These are phyloP conservation scores for Monodelphis domestica DNA, from an alignment of 2,797 vertebrate genomes.

Conservation along the genomic window DNA sequence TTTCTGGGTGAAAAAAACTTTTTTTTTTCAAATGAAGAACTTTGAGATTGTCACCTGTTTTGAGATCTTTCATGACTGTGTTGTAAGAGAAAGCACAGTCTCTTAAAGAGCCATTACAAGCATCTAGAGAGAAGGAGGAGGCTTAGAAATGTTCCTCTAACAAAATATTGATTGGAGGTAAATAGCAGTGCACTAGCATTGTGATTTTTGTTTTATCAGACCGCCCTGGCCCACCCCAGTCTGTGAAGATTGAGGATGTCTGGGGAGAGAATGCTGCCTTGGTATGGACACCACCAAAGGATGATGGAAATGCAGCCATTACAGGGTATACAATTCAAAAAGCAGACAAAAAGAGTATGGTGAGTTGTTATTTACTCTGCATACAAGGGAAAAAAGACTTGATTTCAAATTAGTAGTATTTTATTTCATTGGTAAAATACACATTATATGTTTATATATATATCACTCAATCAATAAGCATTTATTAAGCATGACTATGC, in stretches of 20 bases:
- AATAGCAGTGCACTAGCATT: neutral
- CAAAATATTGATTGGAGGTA: neutral
- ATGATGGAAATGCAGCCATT: slow-evolving; percentile 96
- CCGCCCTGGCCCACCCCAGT: slow-evolving; percentile 93
- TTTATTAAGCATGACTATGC: neutral
- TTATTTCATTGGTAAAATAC: neutral
- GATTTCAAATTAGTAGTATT: slow-evolving; percentile 18
- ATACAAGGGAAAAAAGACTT: neutral
- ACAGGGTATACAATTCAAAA: slow-evolving; percentile 99
- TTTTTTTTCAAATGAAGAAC: neutral
- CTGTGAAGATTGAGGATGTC: slow-evolving; percentile 94
- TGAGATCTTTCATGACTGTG: neutral
- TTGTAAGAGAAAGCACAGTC: neutral
- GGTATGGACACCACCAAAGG: slow-evolving; percentile 94
- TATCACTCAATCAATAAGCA: neutral
- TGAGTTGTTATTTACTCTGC: slow-evolving; percentile 78
- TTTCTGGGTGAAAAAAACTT: neutral
- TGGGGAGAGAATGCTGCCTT: slow-evolving; percentile 98
- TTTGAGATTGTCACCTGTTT: neutral
- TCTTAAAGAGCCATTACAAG: neutral
- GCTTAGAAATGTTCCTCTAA: slow-evolving; percentile 13
- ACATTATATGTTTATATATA: neutral
- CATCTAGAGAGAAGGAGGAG: neutral
- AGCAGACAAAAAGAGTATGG: slow-evolving; percentile 99
- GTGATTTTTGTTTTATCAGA: slow-evolving; percentile 83